Evolutionary conservation across 2,888 invertebrate genomes (phyloP).

Genomic region (Acleris emargana): DNA sequence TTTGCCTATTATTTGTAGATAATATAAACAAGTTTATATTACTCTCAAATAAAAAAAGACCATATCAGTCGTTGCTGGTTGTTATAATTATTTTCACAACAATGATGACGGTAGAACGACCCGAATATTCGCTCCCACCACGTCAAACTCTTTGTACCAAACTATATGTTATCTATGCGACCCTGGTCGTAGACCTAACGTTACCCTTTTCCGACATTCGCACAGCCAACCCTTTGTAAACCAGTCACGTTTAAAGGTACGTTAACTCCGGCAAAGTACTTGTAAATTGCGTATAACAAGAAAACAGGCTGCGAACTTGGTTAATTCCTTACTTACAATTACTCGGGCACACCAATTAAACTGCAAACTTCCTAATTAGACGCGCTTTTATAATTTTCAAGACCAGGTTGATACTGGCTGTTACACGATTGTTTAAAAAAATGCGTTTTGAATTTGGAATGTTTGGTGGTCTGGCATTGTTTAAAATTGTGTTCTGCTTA

Average conservation of each 20-base stretch:
- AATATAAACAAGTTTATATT: too few species aligned
- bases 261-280: constrained; percentile 16
- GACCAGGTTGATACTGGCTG: neutral
- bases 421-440: too few species aligned
- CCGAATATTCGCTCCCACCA: too few species aligned
- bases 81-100: too few species aligned
- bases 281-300: constrained; percentile 18
- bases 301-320: constrained; percentile 11
- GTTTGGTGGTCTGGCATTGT: neutral
- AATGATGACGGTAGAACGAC: too few species aligned
- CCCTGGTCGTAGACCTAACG: too few species aligned
- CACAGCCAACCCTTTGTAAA: neutral
- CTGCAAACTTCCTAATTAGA: constrained; percentile 6
- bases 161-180: too few species aligned
- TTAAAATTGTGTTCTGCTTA: too few species aligned
- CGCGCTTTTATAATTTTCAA: constrained; percentile 10
- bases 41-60: too few species aligned
- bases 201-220: neutral
- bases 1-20: too few species aligned
- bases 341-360: constrained; percentile 6
- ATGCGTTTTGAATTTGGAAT: neutral
- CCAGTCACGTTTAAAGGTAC: constrained; percentile 10
- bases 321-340: constrained; percentile 18
- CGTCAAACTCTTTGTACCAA: too few species aligned
- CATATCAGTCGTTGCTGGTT: too few species aligned